phyloP scores from a whole-genome alignment of 2,113 vertebrate genomes.

The Centropus bengalensis region DNA sequence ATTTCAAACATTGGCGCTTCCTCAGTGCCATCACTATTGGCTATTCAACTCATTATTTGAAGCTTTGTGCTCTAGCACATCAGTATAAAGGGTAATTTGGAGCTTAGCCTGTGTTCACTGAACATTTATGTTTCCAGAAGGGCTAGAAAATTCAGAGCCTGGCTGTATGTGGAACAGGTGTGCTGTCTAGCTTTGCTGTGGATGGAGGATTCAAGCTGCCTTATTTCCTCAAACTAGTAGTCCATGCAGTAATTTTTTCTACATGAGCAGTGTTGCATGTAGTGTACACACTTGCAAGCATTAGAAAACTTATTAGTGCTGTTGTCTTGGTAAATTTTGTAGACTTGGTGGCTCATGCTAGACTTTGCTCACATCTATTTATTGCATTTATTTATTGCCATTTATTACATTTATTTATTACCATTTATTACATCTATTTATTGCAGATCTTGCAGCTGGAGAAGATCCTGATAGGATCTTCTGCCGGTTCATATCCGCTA shows the following conservation, averaged over 20 bases:
- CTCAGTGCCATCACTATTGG: neutral
- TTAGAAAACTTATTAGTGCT: neutral
- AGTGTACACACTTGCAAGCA: neutral
- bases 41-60: neutral
- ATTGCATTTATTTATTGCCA: neutral
- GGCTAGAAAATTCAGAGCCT: neutral
- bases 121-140: neutral
- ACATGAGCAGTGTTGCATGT: neutral
- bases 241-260: neutral
- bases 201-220: neutral
- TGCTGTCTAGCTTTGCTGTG: neutral
- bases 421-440: neutral
- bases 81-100: neutral
- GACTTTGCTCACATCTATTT: neutral
- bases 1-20: neutral
- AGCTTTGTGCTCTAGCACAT: neutral
- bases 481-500: neutral
- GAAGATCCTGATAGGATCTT: slow-evolving; percentile 7
- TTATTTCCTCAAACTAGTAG: neutral
- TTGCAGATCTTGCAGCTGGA: neutral
- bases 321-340: neutral
- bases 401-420: no score
- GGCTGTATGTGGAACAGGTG: neutral
- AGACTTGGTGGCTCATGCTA: neutral
- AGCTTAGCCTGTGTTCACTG: neutral